Percentiles rank a stretch among this genome's conserved stretches.
phyloP scores from a whole-genome alignment of 23 tunicate genomes.

The Phallusia fumigata region DNA sequence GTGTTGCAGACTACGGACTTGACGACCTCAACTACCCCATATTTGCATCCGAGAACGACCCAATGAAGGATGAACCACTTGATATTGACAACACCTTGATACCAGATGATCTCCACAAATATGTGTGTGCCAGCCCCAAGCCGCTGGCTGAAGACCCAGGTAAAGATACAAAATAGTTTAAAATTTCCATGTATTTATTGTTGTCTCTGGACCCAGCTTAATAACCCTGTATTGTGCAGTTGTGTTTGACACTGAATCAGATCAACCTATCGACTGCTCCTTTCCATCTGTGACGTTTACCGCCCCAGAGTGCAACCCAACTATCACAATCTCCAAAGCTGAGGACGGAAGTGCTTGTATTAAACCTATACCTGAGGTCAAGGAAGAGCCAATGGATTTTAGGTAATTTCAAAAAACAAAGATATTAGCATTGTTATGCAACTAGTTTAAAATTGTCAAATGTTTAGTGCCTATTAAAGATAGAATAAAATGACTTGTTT shows the following conservation, averaged over 20 bases:
- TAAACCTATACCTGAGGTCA: slow-evolving; percentile 15
- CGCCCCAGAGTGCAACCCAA: neutral
- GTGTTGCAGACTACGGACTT: slow-evolving; percentile 17
- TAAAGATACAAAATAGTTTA: neutral
- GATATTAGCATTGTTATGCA: neutral
- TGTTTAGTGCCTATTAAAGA: too few relatives aligned
- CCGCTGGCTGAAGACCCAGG: neutral
- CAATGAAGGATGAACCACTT: neutral
- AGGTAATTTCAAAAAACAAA: slow-evolving; percentile 17
- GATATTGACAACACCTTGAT: neutral
- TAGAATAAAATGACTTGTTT: neutral
- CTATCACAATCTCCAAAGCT: slow-evolving; percentile 44
- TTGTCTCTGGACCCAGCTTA: too few relatives aligned
- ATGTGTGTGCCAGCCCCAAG: neutral
- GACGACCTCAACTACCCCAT: slow-evolving; percentile 9
- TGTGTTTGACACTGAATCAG: slow-evolving; percentile 22
- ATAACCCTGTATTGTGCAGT: neutral
- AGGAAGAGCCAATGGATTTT: slow-evolving; percentile 39
- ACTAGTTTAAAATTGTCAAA: neutral
- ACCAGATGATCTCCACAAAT: neutral
- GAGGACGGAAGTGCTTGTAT: slow-evolving; percentile 47
- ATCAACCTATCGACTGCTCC: slow-evolving; percentile 43
- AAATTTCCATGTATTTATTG: too few relatives aligned
- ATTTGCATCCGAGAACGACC: neutral
- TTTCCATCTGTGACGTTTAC: slow-evolving; percentile 13